Evolutionary conservation across 2,113 vertebrate genomes (phyloP), one percentile per base, ranked within the genome.

Genomic region (Leptocoma aspasia): DNA sequence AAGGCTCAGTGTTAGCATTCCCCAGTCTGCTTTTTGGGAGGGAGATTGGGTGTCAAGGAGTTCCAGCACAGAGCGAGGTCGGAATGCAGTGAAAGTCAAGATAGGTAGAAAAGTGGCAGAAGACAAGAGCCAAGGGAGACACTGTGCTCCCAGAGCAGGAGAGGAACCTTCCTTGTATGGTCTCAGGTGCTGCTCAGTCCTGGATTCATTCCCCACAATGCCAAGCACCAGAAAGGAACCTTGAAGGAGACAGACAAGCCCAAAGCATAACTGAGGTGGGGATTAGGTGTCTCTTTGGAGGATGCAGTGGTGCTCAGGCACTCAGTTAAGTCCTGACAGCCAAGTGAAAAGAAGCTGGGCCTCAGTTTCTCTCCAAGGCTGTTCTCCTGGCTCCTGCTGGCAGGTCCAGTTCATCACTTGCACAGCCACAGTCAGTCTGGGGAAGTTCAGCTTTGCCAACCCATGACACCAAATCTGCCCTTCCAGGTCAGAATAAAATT

Each of bases 121-220:
- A 33, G n/a, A 41, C 23, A 47, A 56, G 15, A 20, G 14, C 24
- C 56, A 81, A 17, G 13, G 19, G 24, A 80, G 31, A 90, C 14
- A 22, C 8, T 0, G 0, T 3, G 2, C 28, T 79, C 47, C 7
- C 28, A 49, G 44, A 44, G 60, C 42, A 78, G 39, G 26, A 70
- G 15, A 75, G 13, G 16, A 82, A 31, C 8, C 15, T 78, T 83
- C 7, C 56, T 41, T 22, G 15, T 81, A 27, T 4, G 20, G 15
- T 18, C 9, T 68, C 26, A 20, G 71, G 49, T 22, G 30, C 39
- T 92, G 33, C 54, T 94, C 22, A 52, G 19, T 52, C 61, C 8
- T 72, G 42, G 23, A 35, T 63, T 81, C 16, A 23, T 63, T 81
- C 33, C 22, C 17, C 3, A 4, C 37, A 45, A 10, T 6, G 28